These are phyloP conservation scores for Nothoprocta perdicaria DNA, from an alignment of 2,113 vertebrate genomes.

Conservation along the genomic window DNA sequence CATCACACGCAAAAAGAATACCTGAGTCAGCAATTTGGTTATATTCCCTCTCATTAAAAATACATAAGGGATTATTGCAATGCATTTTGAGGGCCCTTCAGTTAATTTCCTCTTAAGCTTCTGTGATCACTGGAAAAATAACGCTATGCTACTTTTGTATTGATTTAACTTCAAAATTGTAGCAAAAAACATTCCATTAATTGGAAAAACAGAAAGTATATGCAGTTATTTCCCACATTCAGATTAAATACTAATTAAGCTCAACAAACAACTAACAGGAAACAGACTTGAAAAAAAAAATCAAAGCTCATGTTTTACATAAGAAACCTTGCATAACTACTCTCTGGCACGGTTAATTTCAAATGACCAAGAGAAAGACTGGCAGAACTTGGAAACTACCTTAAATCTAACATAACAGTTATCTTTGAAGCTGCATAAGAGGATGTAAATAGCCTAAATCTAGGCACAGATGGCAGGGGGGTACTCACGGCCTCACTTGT, in stretches of 20 bases:
- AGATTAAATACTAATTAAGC: background rate
- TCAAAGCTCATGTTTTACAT: background rate
- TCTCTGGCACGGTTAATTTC: background rate
- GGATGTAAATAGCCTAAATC: background rate
- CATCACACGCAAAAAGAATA: background rate
- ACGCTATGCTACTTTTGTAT: background rate
- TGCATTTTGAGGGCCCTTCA: background rate
- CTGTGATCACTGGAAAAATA: background rate
- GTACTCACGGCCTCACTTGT: background rate
- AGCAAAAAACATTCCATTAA: background rate
- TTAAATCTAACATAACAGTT: background rate
- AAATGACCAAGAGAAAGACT: background rate
- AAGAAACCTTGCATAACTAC: background rate
- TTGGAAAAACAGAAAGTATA: background rate
- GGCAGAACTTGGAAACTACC: background rate
- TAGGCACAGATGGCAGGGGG: rapidly evolving
- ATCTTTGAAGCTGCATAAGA: background rate
- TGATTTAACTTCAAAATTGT: background rate
- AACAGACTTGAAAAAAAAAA: background rate
- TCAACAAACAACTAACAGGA: background rate
- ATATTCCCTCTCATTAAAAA: background rate
- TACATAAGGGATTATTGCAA: background rate
- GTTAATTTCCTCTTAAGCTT: background rate
- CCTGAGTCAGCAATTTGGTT: background rate
- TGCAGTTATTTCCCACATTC: background rate